phyloP scores from a whole-genome alignment of 2,113 vertebrate genomes.

The Cranoglanis bouderius region DNA sequence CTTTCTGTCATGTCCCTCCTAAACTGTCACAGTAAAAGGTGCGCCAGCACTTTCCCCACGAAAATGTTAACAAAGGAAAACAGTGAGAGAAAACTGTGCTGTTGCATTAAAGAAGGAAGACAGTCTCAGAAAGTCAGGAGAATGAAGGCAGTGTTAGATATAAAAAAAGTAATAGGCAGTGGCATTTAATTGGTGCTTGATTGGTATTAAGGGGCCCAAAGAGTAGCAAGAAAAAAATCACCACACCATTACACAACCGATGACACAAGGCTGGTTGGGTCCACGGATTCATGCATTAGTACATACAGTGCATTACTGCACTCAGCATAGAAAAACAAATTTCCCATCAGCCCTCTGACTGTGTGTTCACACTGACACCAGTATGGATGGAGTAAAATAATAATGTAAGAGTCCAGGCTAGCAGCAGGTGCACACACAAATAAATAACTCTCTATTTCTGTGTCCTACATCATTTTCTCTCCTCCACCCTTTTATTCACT shows the following conservation, averaged over 20 bases:
- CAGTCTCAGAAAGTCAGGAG: not conserved
- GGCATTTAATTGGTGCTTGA: not conserved
- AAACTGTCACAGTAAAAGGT: not conserved
- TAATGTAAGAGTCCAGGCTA: not conserved
- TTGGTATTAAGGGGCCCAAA: not conserved
- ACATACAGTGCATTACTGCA: too few relatives aligned
- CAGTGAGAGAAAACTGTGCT: not conserved
- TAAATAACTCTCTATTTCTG: constrained; percentile 34
- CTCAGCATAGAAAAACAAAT: not conserved
- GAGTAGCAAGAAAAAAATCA: not conserved
- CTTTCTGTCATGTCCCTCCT: not conserved
- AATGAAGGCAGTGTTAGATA: not conserved
- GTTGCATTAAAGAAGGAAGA: not conserved
- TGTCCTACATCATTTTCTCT: constrained; percentile 34
- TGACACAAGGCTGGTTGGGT: not conserved
- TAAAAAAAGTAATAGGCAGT: not conserved
- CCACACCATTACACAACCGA: too few relatives aligned
- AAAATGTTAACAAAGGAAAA: not conserved
- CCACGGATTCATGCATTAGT: not conserved
- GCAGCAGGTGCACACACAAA: not conserved
- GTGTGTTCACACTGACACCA: not conserved
- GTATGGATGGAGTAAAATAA: not conserved
- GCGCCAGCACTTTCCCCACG: not conserved
- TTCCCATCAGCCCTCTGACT: not conserved
- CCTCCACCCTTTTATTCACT: not conserved